These are phyloP conservation scores for Diploptera punctata DNA, from an alignment of 2,888 invertebrate genomes.

Conservation along the genomic window DNA sequence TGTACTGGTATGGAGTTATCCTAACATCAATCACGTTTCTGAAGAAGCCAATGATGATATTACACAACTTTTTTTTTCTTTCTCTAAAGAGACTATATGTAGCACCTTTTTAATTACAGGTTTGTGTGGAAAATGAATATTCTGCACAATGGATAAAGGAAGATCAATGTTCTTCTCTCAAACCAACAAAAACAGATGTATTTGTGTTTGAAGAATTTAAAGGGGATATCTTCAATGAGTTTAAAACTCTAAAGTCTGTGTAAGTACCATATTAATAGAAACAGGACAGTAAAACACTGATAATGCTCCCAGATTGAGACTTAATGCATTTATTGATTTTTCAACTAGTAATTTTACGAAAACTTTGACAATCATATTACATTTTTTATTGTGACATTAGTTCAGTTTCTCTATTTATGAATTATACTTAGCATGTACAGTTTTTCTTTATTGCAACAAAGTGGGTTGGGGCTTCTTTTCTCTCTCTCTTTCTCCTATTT, in stretches of 20 bases:
- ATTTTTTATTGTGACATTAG: not conserved
- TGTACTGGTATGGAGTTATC: too few species aligned
- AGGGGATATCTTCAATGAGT: constrained; percentile 72
- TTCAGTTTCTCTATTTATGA: not conserved
- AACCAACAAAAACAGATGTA: constrained; percentile 71
- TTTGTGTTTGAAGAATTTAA: constrained; percentile 81
- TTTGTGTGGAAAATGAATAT: constrained; percentile 66
- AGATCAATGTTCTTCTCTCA: constrained; percentile 61
- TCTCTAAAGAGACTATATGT: not conserved
- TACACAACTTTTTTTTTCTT: not conserved
- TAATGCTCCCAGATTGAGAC: not conserved
- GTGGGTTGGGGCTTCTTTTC: too few species aligned
- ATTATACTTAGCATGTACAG: not conserved
- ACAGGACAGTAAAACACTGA: not conserved
- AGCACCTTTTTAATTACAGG: constrained; percentile 53
- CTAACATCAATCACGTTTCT: too few species aligned
- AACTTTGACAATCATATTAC: not conserved
- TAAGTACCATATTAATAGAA: constrained; percentile 62
- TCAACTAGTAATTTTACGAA: not conserved
- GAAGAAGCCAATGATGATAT: too few species aligned
- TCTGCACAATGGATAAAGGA: constrained; percentile 70
- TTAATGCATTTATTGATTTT: not conserved
- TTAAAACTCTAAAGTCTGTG: constrained; percentile 70
- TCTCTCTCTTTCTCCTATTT: too few species aligned
- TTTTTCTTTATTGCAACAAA: not conserved